Evolutionary conservation across 2,888 invertebrate species (phyloP), one percentile per base, ranked within the genome.

Genomic region (Stenodema calcarata): DNA sequence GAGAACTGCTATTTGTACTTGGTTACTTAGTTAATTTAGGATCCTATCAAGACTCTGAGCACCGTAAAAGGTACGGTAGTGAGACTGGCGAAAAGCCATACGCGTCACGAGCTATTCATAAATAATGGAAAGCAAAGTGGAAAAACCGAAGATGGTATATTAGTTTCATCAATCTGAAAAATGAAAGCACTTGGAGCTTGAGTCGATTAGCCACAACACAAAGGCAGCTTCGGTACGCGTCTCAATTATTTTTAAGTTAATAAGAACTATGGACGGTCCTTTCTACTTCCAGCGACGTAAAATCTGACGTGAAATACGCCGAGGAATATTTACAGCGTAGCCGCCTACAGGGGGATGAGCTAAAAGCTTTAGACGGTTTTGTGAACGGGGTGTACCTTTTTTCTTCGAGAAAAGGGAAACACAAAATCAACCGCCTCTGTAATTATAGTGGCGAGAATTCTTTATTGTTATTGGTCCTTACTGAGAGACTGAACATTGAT

Each of bases 241-340:
- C 78, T 78, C 78, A 78, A 78, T 78, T 78, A 78, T 78, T 78
- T 78, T 44, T 44, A 41, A 23, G 78, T 78, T 78, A 78, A 78
- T 78, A 44, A 42, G 78, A 78, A 78, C 42, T 78, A 78, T 35
- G 76, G 42, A n/a, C 47, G 42, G 27, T 42, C 78, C 47, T 44
- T n/a, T 78, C 78, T 42, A 42, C 78, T 78, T 78, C 78, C 78
- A 78, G 47, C 42, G 44, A 78, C 78, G 78, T 78, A 78, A 78
- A 78, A 78, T 27, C 16, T 44, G 78, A 78, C 78, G 78, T 78
- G 78, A 78, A 78, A 78, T 78, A 78, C 27, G 78, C 41, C 78
- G 44, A 23, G 27, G 44, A 78, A 78, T 78, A 78, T 78, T 78
- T 78, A 78, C 78, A 78, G 44, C 78, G 78, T 78, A 44, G 78